phyloP scores from a whole-genome alignment of 2,113 vertebrate genomes.

The Sinocyclocheilus anshuiensis region DNA sequence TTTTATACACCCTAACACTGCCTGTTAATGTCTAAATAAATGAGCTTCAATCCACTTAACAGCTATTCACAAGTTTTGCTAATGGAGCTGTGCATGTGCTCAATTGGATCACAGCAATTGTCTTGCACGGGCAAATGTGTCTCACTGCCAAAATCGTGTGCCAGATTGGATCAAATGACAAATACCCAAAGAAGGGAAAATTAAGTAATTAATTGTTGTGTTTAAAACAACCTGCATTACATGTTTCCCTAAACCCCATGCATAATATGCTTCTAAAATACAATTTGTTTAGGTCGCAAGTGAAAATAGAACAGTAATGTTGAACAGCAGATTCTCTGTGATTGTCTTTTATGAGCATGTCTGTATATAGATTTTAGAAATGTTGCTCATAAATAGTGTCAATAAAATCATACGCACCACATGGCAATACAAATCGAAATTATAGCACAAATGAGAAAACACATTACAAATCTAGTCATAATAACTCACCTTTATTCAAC shows the following conservation, averaged over 20 bases:
- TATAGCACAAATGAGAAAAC: background rate
- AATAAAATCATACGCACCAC: background rate
- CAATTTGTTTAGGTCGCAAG: background rate
- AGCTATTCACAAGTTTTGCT: slow-evolving; percentile 7
- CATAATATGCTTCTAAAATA: background rate
- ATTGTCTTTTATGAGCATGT: background rate
- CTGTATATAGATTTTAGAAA: background rate
- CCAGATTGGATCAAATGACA: background rate
- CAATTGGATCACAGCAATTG: background rate
- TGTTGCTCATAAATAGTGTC: background rate
- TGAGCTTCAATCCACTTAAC: background rate
- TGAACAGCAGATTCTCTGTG: background rate
- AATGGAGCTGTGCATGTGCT: slow-evolving; percentile 19
- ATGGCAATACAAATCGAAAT: background rate
- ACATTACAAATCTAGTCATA: background rate
- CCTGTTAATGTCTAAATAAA: background rate
- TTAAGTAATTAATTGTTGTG: background rate
- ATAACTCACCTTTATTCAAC: slow-evolving; percentile 41
- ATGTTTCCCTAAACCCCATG: background rate
- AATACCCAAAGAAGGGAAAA: background rate
- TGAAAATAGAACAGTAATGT: background rate
- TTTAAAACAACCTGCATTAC: background rate
- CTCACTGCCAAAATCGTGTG: background rate
- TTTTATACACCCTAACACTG: background rate
- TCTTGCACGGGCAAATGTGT: background rate